phyloP scores from a whole-genome alignment of 2,113 vertebrate species.

The Eolophus roseicapilla region DNA sequence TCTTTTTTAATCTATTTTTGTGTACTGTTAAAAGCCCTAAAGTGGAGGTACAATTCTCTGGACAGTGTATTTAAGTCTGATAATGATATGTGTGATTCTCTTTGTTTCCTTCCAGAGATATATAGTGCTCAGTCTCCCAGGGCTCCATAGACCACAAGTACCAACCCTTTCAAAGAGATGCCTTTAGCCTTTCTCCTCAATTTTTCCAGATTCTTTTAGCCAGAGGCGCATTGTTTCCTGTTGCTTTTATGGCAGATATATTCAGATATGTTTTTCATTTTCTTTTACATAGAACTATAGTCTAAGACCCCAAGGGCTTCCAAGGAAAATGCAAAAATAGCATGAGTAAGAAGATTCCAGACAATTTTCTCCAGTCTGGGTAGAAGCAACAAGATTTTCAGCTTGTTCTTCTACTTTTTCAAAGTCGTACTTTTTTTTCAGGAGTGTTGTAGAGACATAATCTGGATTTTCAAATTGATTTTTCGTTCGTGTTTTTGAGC shows the following conservation, averaged over 20 bases:
- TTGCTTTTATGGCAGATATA: slow-evolving; percentile 9
- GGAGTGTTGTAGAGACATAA: background rate
- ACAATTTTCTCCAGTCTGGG: background rate
- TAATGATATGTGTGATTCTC: background rate
- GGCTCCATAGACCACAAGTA: background rate
- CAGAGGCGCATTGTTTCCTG: background rate
- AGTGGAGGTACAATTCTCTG: background rate
- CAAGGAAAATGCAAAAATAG: slow-evolving; percentile 20
- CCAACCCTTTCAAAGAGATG: background rate
- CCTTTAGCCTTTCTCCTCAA: background rate
- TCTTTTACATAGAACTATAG: background rate
- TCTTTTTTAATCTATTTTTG: background rate
- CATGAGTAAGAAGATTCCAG: background rate
- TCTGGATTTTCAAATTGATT: background rate
- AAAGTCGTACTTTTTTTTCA: background rate
- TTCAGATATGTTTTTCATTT: slow-evolving; percentile 29
- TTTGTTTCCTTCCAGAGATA: background rate
- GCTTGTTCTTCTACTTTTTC: background rate
- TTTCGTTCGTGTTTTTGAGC: background rate
- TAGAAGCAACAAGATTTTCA: background rate
- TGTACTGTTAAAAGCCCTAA: background rate
- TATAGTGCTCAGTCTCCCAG: background rate
- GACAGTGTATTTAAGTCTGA: background rate
- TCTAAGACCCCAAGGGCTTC: slow-evolving; percentile 3
- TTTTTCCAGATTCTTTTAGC: slow-evolving; percentile 23